A percentile compares a stretch with the other conserved stretches of the same genome.
Conservation (phyloP, 2,888 invertebrate genomes). For the Tetheella fluctuosa region DNA sequence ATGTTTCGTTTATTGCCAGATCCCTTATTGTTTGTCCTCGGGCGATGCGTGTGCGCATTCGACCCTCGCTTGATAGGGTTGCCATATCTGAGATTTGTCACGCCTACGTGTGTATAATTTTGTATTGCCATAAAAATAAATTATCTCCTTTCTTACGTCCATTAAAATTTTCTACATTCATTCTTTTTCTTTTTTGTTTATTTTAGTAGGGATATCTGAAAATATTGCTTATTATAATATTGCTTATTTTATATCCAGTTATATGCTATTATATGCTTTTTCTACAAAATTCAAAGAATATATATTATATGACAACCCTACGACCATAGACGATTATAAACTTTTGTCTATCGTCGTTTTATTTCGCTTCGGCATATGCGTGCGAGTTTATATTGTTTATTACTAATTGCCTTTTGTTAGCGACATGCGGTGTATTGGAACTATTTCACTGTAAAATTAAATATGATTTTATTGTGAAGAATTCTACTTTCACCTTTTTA, state of each 20-base stretch:
- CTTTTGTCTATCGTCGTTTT: constrained; percentile 34
- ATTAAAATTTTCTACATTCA: no score
- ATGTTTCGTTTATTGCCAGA: constrained; percentile 7
- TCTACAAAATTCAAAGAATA: no score
- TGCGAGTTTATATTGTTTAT: constrained; percentile 33
- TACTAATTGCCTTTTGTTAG: constrained; percentile 43
- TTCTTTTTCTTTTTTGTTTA: no score
- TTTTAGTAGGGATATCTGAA: no score
- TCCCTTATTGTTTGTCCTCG: constrained; percentile 35
- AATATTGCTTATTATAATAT: no score
- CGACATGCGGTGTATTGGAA: constrained; percentile 19
- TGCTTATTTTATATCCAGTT: no score
- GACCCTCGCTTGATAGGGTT: constrained; percentile 4
- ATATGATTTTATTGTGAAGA: constrained; percentile 1
- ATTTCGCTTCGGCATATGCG: constrained; percentile 27
- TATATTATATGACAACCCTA: no score
- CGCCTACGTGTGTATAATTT: not conserved
- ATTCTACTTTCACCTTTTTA: not conserved
- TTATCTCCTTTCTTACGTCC: not conserved
- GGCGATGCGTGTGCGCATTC: constrained; percentile 30
- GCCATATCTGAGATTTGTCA: constrained; percentile 5
- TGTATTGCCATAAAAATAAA: not conserved
- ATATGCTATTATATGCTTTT: no score
- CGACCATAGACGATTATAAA: constrained; percentile 22
- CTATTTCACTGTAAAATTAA: not conserved